Conservation (phyloP, 2,888 invertebrate genomes). For the Hypena proboscidalis region DNA sequence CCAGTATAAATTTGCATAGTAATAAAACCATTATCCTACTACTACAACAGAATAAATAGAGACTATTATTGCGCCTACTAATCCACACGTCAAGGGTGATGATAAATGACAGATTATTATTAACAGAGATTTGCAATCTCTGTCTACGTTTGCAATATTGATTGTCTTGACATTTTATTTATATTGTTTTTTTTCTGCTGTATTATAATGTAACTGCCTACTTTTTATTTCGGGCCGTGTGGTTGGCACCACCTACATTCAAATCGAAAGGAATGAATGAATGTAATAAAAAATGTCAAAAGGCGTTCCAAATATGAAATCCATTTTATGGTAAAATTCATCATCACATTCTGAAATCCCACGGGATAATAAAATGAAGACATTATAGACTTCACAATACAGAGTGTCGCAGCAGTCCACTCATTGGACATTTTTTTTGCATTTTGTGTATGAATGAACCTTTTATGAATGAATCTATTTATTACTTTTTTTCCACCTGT, state of each 20-base stretch:
- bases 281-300: constrained; percentile 12
- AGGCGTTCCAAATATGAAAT: constrained; percentile 21
- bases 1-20: neutral
- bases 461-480: constrained; percentile 61
- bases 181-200: too few species aligned
- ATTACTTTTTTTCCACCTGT: constrained; percentile 69
- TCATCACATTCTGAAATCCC: constrained; percentile 60
- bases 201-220: neutral
- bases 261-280: constrained; percentile 7
- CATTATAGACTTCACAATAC: constrained; percentile 70
- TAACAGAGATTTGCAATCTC: neutral
- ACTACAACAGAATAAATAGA: too few species aligned
- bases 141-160: neutral
- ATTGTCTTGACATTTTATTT: too few species aligned
- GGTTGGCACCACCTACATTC: constrained; percentile 22
- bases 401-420: constrained; percentile 44
- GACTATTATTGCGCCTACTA: neutral
- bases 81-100: constrained; percentile 1
- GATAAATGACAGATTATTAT: constrained; percentile 1
- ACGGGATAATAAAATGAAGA: constrained; percentile 76
- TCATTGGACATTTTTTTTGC: constrained; percentile 57
- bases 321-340: constrained; percentile 27
- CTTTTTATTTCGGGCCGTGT: neutral
- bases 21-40: constrained; percentile 1
- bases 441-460: constrained; percentile 65